Conservation (phyloP, 2,797 vertebrate genomes). For the Sus cebifrons region DNA sequence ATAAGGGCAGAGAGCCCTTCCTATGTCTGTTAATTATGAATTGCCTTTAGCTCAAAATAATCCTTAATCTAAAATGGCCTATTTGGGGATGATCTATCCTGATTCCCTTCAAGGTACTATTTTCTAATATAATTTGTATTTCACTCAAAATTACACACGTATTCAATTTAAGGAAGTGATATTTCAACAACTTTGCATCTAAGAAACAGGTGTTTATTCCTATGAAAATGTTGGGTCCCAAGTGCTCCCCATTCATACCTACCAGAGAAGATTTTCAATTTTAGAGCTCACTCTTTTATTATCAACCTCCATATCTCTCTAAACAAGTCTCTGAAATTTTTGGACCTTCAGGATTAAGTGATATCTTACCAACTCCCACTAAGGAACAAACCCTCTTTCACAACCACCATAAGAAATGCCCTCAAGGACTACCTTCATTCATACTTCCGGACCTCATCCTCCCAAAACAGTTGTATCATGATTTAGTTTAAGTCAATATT, state of each 20-base stretch:
- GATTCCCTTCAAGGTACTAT: not conserved
- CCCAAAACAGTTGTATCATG: not conserved
- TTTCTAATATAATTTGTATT: conserved; percentile 41
- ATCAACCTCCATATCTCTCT: not conserved
- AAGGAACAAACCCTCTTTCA: not conserved
- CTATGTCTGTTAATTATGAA: not conserved
- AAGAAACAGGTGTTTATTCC: not conserved
- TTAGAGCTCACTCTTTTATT: not conserved
- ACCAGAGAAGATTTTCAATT: not conserved
- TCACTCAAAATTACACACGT: not conserved
- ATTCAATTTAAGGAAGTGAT: not conserved
- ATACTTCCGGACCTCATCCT: not conserved
- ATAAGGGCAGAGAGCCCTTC: not conserved
- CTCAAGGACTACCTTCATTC: not conserved
- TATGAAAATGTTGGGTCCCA: not conserved
- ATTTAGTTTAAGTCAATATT: not conserved
- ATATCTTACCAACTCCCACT: not conserved
- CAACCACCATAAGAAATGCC: not conserved
- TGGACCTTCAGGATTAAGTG: not conserved
- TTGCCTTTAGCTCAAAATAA: not conserved
- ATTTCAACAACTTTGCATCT: not conserved
- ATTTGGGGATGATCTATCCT: not conserved
- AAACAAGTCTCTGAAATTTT: not conserved
- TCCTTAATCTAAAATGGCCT: not conserved
- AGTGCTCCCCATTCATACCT: not conserved